Base-by-base conservation (phyloP, 2,797 vertebrate genomes). In the Girardinus metallicus region DNA sequence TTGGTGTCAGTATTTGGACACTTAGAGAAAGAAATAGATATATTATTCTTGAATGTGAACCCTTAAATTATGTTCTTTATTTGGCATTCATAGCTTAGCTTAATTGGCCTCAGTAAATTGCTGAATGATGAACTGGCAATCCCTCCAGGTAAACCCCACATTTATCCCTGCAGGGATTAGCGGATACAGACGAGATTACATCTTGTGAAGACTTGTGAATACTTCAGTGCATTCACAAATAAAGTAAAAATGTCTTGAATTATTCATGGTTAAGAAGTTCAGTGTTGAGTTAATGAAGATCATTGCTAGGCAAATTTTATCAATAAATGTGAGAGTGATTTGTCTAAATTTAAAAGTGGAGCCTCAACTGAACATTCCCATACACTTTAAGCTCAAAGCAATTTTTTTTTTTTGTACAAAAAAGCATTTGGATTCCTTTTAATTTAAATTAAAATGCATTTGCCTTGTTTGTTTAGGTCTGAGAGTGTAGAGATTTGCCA, bases 401-500 rank as follows among this genome's bases (percentile, higher is more conserved):
- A 5, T 47, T 12, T 47, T 53, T 12, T 44, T 44, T 46, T 46
- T 2, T 46, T 26, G 16, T n/a, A 29, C 29, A 29, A 16, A n/a
- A 71, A 46, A n/a, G 2, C 2, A 31, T 79, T 41, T 64, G 26
- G 11, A n/a, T 43, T 60, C 77, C 49, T 34, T 71, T 51, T 64
- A 29, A 18, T 49, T 18, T 18, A 6, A 49, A 51, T 51, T 3
- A 21, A 16, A 53, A n/a, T 57, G 41, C 80, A 2, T 85, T 36
- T 77, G 13, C 21, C 64, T 36, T 83, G 60, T 78, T 47, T 81
- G 72, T 80, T 47, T 55, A 39, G 12, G 53, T 73, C 44, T 79
- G 73, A 78, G 55, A 49, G 46, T 71, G 49, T 81, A 78, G 71
- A 79, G 43, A 39, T 31, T 83, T 62, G 57, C 31, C 78, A 70